Evolutionary conservation across 1,140 invertebrate genomes (phyloP).

Genomic region (Drosophila aff.): DNA sequence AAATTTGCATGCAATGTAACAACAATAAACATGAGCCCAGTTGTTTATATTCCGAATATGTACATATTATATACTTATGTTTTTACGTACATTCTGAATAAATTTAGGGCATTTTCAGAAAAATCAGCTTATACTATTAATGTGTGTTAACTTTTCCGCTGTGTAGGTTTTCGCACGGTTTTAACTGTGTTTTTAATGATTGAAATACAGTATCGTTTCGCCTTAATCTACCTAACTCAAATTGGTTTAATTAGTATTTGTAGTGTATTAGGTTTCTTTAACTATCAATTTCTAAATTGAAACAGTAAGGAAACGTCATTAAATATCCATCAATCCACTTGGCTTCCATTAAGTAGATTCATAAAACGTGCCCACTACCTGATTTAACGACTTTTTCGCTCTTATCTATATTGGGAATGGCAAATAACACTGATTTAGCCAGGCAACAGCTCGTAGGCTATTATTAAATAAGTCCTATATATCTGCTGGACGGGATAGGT

Average conservation of each 20-base stretch:
- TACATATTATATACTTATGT: constrained; percentile 17
- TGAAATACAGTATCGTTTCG: background rate
- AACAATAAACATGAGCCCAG: constrained; percentile 39
- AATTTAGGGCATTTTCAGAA: background rate
- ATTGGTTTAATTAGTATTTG: background rate
- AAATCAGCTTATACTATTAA: background rate
- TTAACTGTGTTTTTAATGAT: background rate
- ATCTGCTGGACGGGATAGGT: constrained; percentile 45
- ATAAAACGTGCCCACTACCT: constrained; percentile 6
- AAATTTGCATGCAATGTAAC: constrained; percentile 46
- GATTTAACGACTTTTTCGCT: constrained; percentile 16
- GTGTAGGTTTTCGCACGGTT: constrained; percentile 6
- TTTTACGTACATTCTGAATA: constrained; percentile 5
- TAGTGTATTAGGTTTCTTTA: background rate
- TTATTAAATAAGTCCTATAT: constrained; percentile 41
- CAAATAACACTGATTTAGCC: constrained; percentile 43
- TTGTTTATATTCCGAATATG: constrained; percentile 22
- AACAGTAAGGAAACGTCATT: constrained; percentile 7
- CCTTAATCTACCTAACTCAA: background rate
- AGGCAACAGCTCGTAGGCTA: background rate
- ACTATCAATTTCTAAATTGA: background rate
- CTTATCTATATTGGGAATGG: constrained; percentile 31
- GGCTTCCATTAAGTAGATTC: background rate
- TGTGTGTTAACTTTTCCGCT: background rate
- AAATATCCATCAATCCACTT: constrained; percentile 13